Evolutionary conservation across 2,888 invertebrate species (phyloP).

Genomic region (Hemithea aestivaria): DNA sequence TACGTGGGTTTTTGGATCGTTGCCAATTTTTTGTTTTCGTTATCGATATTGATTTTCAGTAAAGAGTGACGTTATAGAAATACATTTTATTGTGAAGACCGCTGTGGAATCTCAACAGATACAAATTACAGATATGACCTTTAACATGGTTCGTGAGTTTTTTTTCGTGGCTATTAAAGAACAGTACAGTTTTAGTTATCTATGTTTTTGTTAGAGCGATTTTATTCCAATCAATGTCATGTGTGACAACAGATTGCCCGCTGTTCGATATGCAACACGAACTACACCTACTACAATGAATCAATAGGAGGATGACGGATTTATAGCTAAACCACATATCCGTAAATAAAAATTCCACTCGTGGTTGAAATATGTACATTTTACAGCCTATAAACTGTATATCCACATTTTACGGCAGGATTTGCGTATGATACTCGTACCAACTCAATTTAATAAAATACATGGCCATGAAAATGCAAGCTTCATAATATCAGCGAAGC

Average conservation of each 20-base stretch:
- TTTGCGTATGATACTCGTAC: constrained; percentile 1
- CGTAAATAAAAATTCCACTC: constrained; percentile 23
- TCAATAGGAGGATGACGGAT: constrained; percentile 13
- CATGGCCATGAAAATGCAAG: no score
- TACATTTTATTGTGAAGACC: constrained; percentile 1
- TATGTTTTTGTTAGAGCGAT: no score
- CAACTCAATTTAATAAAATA: not conserved
- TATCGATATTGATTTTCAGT: constrained; percentile 34
- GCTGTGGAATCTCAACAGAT: constrained; percentile 15
- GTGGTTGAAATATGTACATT: constrained; percentile 22
- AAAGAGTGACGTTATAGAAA: constrained; percentile 25
- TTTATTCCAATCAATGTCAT: no score
- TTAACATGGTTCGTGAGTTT: no score
- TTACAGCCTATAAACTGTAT: constrained; percentile 17
- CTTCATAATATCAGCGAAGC: no score
- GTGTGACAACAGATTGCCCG: no score
- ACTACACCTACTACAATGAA: no score
- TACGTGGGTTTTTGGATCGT: constrained; percentile 35
- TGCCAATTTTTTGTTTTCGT: constrained; percentile 37
- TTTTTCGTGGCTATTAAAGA: no score
- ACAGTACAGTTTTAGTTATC: no score
- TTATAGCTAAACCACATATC: constrained; percentile 21
- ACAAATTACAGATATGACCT: no score
- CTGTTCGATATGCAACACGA: no score
- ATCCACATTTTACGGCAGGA: constrained; percentile 8